Evolutionary conservation across 1,140 invertebrate genomes (phyloP).

Genomic region (Adelges cooleyi): DNA sequence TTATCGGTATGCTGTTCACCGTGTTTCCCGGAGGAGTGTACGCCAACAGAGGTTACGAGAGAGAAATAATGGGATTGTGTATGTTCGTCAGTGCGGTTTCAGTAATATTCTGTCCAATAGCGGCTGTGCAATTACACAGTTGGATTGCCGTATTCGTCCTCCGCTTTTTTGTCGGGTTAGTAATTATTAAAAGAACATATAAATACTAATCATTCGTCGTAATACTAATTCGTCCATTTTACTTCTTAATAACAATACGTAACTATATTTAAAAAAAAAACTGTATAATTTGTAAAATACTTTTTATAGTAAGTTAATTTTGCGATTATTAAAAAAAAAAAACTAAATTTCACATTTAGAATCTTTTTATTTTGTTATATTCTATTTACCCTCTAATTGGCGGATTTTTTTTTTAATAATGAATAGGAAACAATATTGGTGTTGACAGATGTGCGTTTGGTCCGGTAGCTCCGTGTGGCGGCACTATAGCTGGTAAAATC

Average conservation of each 20-base stretch:
- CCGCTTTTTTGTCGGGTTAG: background rate
- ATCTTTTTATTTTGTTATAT: too few species aligned
- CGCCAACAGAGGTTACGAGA: background rate
- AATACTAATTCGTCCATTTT: too few species aligned
- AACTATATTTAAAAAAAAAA: too few species aligned
- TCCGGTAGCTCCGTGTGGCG: background rate
- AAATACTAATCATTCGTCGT: too few species aligned
- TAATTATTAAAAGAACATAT: too few species aligned
- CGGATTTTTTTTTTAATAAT: too few species aligned
- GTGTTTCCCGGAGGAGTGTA: background rate
- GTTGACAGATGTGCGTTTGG: conserved; percentile 1
- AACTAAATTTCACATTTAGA: too few species aligned
- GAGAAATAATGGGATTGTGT: background rate
- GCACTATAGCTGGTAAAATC: background rate
- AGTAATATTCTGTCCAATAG: background rate
- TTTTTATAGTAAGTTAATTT: too few species aligned
- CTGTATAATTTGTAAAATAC: too few species aligned
- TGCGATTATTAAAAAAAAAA: too few species aligned
- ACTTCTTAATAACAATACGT: too few species aligned
- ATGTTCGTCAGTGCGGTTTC: background rate
- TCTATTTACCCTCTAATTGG: too few species aligned
- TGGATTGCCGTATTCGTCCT: background rate
- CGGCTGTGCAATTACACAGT: background rate
- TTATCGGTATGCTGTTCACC: background rate
- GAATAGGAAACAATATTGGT: background rate